phyloP scores from a whole-genome alignment of 2,113 vertebrate species.

The Alectura lathami region DNA sequence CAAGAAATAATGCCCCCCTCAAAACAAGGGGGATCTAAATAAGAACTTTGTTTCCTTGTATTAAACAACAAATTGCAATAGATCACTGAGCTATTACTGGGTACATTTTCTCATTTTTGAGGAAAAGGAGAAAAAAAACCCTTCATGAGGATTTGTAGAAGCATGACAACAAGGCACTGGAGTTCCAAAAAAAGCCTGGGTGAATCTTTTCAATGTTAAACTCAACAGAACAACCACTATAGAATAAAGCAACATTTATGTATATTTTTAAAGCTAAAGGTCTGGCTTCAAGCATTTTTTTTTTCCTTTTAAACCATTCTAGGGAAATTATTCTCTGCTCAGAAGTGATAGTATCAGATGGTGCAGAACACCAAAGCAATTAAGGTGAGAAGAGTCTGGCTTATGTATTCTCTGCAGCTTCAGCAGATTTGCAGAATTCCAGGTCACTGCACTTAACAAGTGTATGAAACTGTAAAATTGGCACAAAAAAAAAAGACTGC shows the following conservation, averaged over 20 bases:
- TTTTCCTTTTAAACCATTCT: not conserved
- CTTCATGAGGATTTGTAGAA: not conserved
- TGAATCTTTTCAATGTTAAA: not conserved
- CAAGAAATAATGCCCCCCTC: not conserved
- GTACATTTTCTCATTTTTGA: not conserved
- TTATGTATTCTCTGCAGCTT: not conserved
- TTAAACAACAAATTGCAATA: not conserved
- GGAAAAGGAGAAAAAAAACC: not conserved
- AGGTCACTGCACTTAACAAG: not conserved
- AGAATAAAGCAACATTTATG: not conserved
- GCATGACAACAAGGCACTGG: not conserved
- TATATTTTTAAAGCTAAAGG: not conserved
- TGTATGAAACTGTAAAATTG: not conserved
- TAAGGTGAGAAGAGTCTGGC: not conserved
- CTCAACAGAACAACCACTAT: not conserved
- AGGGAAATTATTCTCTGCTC: not conserved
- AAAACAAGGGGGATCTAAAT: not conserved
- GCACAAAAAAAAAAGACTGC: not conserved
- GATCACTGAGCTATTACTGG: not conserved
- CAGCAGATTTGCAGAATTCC: not conserved
- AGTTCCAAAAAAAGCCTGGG: not conserved
- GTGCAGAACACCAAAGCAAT: not conserved
- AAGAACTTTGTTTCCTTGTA: not conserved
- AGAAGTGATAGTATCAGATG: not conserved
- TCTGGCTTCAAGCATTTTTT: not conserved